Evolutionary conservation across 2,113 vertebrate species (phyloP), one percentile per base, ranked within the genome.

Genomic region (Nibea coibor): DNA sequence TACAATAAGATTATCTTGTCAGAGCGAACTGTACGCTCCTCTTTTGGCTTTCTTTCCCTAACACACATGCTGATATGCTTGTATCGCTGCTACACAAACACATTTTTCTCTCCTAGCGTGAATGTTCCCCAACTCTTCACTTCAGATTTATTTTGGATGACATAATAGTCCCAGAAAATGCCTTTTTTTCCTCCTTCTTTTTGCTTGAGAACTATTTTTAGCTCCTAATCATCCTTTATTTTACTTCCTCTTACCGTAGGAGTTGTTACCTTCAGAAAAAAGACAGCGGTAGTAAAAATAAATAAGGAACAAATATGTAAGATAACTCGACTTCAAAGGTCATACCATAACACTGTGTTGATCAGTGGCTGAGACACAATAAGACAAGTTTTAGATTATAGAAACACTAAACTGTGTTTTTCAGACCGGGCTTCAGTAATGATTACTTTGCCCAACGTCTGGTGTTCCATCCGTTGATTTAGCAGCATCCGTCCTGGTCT

Each of bases 1-100:
- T 26, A 35, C 67, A 65, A 48, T 28, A 15, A 53, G 35, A 71
- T 78, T 70, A 71, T 63, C 57, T 63, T 10, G 2, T 54, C 48
- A 45, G 57, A 53, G 22, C 7, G 3, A 62, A 57, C 31, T 70
- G 16, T 61, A 70, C 4, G 0, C 47, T 51, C 26, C 63, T 42
- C 22, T 10, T 63, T 63, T 31, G 20, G 50, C 68, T 63, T 63
- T 22, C n/a, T 50, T 20, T 39, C 14, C 11, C 62, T 4, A 7
- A 42, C 12, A 70, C 20, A 54, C 28, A 28, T n/a, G 28, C 48
- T 35, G 48, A 15, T 62, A 14, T 43, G 17, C 50, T 50, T 47
- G 12, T 17, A 70, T 70, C 59, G 22, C 16, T 45, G 35, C 14
- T 26, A 10, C 22, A 56, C 61, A 54, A 53, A 56, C 39, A 31